Base-by-base conservation (phyloP, 2,797 vertebrate species). In the Acipenser oxyrinchus region DNA sequence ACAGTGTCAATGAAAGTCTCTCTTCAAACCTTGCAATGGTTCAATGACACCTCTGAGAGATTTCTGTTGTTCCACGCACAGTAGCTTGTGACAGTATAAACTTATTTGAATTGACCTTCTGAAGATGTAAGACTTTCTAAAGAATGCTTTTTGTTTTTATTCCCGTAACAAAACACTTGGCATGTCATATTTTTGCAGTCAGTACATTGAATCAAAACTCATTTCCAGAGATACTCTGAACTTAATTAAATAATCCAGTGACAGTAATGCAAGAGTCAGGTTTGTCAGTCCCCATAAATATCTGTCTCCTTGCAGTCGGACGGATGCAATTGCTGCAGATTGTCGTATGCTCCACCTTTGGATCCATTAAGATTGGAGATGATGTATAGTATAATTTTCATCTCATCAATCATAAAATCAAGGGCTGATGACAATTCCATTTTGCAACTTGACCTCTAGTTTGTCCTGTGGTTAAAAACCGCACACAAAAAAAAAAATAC, bases 311-410 rank as follows among this genome's bases (percentile, higher is more conserved):
- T 37, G 53, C 60, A 63, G 66, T 71, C 74, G 60, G 67, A 74
- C 48, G 75, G 70, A 70, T 75, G 68, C 74, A 77, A 77, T 76
- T 80, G 81, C 68, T 69, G 65, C 76, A 48, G n/a, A 55, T 60
- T 62, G 55, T 8, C 6, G 57, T 12, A 12, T 77, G 66, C 76
- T 79, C 73, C 51, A 49, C 66, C 79, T 74, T 70, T 80, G 72
- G 75, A 75, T 81, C 74, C 69, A 62, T 69, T 68, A 67, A 61
- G 77, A 75, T 69, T 71, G 71, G 77, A 76, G 76, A 77, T 71
- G 72, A 79, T 65, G 75, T 69, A 81, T 74, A 68, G 53, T 67
- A 69, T 64, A 5, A 75, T 77, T 77, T 66, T 70, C n/a, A 72
- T 66, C n/a, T 58, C 62, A 74, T 83, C 68, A 65, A 70, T 83